Evolutionary conservation across 1,140 invertebrate species (phyloP).

Genomic region (Anthonomus grandis): DNA sequence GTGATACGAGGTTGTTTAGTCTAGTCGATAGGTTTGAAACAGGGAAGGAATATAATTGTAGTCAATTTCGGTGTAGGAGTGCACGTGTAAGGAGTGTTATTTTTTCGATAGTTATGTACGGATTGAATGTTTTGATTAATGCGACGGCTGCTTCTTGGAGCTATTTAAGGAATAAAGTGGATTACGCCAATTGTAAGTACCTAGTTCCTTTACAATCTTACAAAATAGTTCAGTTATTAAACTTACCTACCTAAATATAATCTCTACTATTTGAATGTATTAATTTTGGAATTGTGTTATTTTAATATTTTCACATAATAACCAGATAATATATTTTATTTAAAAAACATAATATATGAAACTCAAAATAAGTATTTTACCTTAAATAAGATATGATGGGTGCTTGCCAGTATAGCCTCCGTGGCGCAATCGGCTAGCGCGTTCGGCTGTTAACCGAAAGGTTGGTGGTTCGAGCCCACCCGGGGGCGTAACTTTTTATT

Average conservation of each 20-base stretch:
- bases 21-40: background rate
- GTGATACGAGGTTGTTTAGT: background rate
- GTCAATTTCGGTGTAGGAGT: no score
- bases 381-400: no score
- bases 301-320: no score
- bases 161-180: constrained; percentile 18
- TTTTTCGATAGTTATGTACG: constrained; percentile 4
- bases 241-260: no score
- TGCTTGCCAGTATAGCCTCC: constrained; percentile 8
- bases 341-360: no score
- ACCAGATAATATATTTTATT: no score
- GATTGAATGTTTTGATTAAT: constrained; percentile 10
- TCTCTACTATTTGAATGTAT: no score
- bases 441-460: constrained; percentile 78
- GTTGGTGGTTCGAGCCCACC: constrained; percentile 71
- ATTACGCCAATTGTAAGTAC: constrained; percentile 13
- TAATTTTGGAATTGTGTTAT: no score
- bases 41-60: no score
- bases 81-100: background rate
- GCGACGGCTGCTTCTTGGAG: constrained; percentile 10
- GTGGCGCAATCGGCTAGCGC: constrained; percentile 56
- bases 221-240: no score
- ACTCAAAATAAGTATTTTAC: no score
- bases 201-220: no score
- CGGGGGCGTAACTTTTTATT: constrained; percentile 55